Percentiles rank a stretch among this genome's conserved stretches.
Evolutionary conservation across 2,888 invertebrate species (phyloP).

Genomic region (Drosophila mettleri): DNA sequence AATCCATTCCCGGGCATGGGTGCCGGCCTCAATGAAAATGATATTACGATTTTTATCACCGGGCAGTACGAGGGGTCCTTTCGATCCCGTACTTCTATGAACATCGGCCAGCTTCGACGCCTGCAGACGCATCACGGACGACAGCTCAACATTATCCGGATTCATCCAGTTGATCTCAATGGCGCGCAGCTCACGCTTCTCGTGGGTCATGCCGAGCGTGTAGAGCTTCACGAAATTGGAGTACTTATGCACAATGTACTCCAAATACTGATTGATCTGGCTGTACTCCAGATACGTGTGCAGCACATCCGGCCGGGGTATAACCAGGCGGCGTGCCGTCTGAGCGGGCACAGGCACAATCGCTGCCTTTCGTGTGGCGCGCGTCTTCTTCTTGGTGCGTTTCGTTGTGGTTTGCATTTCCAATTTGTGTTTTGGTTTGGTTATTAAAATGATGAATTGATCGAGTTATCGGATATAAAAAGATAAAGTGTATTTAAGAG

Average conservation of each 20-base stretch:
- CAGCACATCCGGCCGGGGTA: constrained; percentile 79
- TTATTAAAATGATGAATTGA: background rate
- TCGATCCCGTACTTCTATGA: background rate
- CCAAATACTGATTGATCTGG: constrained; percentile 83
- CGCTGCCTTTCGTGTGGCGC: constrained; percentile 15
- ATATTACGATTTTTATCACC: constrained; percentile 68
- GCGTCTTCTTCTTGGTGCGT: constrained; percentile 53
- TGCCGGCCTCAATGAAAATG: constrained; percentile 84
- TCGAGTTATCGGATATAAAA: too few relatives aligned
- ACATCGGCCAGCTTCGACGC: constrained; percentile 27
- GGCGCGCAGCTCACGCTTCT: constrained; percentile 78
- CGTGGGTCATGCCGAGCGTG: constrained; percentile 81
- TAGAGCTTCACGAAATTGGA: constrained; percentile 75
- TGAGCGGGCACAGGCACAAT: background rate
- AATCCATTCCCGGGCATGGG: constrained; percentile 90
- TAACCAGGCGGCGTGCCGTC: constrained; percentile 47
- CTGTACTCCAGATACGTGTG: constrained; percentile 78
- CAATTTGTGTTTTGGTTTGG: background rate
- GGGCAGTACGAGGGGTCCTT: constrained; percentile 28
- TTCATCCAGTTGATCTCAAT: constrained; percentile 83
- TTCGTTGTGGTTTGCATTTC: constrained; percentile 50
- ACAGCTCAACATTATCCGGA: constrained; percentile 56
- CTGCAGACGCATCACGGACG: constrained; percentile 45
- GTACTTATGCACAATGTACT: constrained; percentile 77
- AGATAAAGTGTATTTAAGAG: background rate